phyloP scores from a whole-genome alignment of 2,888 invertebrate genomes.

The Ceramica pisi region DNA sequence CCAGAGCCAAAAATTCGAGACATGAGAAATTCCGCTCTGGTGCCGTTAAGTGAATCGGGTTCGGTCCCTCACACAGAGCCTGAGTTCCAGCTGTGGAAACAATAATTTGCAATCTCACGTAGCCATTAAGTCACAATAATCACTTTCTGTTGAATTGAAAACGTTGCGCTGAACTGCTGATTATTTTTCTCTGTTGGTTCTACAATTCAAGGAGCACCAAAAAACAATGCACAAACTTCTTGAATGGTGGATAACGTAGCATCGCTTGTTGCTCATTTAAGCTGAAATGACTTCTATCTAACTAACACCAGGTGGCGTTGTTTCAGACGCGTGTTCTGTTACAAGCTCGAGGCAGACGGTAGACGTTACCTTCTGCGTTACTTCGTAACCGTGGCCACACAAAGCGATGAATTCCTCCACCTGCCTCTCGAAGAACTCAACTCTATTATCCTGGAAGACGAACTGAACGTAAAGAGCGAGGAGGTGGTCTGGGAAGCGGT shows the following conservation, averaged over 20 bases:
- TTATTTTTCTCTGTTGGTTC: neutral
- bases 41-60: no score
- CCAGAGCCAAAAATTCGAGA: neutral
- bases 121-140: neutral
- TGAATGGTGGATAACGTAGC: neutral
- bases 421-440: slow-evolving; percentile 94
- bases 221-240: neutral
- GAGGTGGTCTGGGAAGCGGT: slow-evolving; percentile 97
- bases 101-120: neutral
- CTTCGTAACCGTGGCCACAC: slow-evolving; percentile 93
- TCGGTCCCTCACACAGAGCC: neutral
- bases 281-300: slow-evolving; percentile 14
- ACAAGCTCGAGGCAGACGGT: slow-evolving; percentile 93
- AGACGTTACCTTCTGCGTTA: slow-evolving; percentile 94
- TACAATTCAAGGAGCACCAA: neutral
- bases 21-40: neutral
- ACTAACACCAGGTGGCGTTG: slow-evolving; percentile 48
- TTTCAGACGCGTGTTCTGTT: slow-evolving; percentile 93
- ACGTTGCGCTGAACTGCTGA: neutral
- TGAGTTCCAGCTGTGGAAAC: neutral
- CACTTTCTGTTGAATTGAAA: neutral
- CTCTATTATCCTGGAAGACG: slow-evolving; percentile 95
- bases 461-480: slow-evolving; percentile 96
- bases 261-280: neutral
- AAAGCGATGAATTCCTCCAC: slow-evolving; percentile 94